Evolutionary conservation across 1,140 invertebrate genomes (phyloP), one percentile per base, ranked within the genome.

Genomic region (Lycorma delicatula): DNA sequence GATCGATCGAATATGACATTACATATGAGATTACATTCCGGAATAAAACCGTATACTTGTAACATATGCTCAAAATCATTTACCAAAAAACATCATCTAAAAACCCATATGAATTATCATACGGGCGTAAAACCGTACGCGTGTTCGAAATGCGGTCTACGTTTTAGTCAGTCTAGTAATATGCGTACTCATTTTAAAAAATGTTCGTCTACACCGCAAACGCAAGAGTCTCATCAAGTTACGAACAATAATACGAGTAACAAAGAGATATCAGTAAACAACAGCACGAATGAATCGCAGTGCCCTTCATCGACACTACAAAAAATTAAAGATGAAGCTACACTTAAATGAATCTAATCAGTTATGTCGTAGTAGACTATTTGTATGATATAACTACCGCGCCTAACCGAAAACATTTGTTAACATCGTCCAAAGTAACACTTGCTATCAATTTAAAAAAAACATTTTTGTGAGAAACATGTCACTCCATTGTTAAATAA

Each of bases 31-130:
- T 71, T 90, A 4, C 87, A 91, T 65, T 85, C 85, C 52, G 86
- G 86, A 26, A 81, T 91, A 25, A 89, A 92, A 63, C 92, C 92
- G 0, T 95, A 93, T 70, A 81, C 86, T 23, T 95, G 92, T 66
- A 81, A 80, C 1, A 70, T 91, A 1, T 96, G 92, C 67, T 80
- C 85, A 3, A 89, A 93, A 60, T 83, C 87, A 2, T 95, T 95
- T 71, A 87, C 90, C 27, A 92, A 89, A 72, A 89, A 89, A 62
- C 84, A 89, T 63, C 85, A 88, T 64, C 73, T 90, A 9, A 87
- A 72, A 53, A 70, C 69, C 16, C 72, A 74, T 59, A 68, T 68
- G 66, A 91, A 91, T 67, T 88, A 85, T 60, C 81, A 83, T 72
- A 81, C 76, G 34, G 81, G 81, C 0, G 75, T 72, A 44, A 76